Evolutionary conservation across 2,888 invertebrate species (phyloP).

Genomic region (Andricus curvator): DNA sequence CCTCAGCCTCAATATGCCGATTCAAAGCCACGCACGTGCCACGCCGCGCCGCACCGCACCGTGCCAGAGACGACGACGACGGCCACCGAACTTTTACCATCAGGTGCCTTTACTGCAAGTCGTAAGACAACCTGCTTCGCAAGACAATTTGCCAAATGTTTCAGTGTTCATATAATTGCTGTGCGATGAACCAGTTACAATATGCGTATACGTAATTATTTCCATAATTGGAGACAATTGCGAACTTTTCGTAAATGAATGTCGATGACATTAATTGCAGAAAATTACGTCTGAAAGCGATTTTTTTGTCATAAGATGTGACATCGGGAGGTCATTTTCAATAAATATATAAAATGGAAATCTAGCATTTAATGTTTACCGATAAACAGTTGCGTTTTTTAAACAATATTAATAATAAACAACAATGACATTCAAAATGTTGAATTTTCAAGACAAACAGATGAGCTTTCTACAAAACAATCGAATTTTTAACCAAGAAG

Average conservation of each 20-base stretch:
- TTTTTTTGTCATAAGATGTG: too few species aligned
- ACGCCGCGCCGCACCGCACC: not conserved
- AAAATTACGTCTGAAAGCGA: not conserved
- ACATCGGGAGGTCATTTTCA: too few species aligned
- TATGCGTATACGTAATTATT: not conserved
- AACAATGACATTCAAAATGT: too few species aligned
- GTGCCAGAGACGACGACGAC: not conserved
- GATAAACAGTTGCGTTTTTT: too few species aligned
- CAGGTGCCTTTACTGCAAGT: conserved; percentile 1
- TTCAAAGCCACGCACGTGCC: conserved; percentile 39
- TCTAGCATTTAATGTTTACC: too few species aligned
- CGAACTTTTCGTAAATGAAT: not conserved
- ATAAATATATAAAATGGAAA: too few species aligned
- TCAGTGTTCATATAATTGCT: not conserved
- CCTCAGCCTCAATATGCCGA: conserved; percentile 29
- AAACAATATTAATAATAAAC: too few species aligned
- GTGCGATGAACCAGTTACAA: not conserved
- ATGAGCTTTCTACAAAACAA: too few species aligned
- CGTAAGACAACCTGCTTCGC: conserved; percentile 3
- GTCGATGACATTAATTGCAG: not conserved
- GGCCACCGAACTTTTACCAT: conserved; percentile 5
- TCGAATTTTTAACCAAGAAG: too few species aligned
- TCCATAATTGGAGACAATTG: not conserved
- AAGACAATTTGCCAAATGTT: not conserved
- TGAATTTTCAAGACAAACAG: too few species aligned